Percentiles rank a stretch among this genome's conserved stretches.
These are phyloP conservation scores for Drosophila pegasa DNA, from an alignment of 2,888 invertebrate genomes.

Conservation along the genomic window DNA sequence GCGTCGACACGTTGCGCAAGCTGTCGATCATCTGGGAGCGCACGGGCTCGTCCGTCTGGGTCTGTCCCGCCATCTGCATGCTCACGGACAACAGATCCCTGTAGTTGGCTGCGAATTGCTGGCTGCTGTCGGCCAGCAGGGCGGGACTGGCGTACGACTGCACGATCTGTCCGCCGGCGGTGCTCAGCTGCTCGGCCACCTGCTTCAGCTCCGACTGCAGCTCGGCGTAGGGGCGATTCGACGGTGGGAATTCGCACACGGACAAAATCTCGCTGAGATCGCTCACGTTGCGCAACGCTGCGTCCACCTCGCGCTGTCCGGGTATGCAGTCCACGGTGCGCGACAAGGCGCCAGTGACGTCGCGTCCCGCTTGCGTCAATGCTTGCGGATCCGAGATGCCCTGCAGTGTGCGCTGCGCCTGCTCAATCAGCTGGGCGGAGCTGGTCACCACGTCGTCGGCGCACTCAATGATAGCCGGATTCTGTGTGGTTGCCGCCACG, in stretches of 20 bases:
- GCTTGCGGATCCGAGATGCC: slow-evolving; percentile 82
- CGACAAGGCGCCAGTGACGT: slow-evolving; percentile 88
- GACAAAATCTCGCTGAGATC: slow-evolving; percentile 90
- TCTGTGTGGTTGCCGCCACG: slow-evolving; percentile 89
- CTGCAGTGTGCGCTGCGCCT: slow-evolving; percentile 88
- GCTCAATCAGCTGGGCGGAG: slow-evolving; percentile 91
- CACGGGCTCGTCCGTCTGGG: slow-evolving; percentile 89
- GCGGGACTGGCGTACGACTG: slow-evolving; percentile 90
- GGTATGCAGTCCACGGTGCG: slow-evolving; percentile 93
- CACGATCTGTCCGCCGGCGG: slow-evolving; percentile 93
- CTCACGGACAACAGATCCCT: slow-evolving; percentile 91
- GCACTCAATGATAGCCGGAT: slow-evolving; percentile 88
- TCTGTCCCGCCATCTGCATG: slow-evolving; percentile 94
- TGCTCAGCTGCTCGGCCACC: slow-evolving; percentile 93
- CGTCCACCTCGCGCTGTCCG: slow-evolving; percentile 97
- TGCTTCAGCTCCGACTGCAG: slow-evolving; percentile 93
- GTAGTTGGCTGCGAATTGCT: slow-evolving; percentile 91
- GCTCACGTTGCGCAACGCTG: slow-evolving; percentile 92
- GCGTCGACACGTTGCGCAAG: slow-evolving; percentile 94
- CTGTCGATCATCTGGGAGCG: slow-evolving; percentile 94
- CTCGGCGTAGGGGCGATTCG: slow-evolving; percentile 90
- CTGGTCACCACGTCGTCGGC: slow-evolving; percentile 93
- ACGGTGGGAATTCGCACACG: slow-evolving; percentile 90
- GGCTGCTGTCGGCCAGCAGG: slow-evolving; percentile 90
- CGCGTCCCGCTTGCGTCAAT: slow-evolving; percentile 91